Conservation (phyloP, 1,140 invertebrate genomes). For the Aphelenchoides fujianensis region DNA sequence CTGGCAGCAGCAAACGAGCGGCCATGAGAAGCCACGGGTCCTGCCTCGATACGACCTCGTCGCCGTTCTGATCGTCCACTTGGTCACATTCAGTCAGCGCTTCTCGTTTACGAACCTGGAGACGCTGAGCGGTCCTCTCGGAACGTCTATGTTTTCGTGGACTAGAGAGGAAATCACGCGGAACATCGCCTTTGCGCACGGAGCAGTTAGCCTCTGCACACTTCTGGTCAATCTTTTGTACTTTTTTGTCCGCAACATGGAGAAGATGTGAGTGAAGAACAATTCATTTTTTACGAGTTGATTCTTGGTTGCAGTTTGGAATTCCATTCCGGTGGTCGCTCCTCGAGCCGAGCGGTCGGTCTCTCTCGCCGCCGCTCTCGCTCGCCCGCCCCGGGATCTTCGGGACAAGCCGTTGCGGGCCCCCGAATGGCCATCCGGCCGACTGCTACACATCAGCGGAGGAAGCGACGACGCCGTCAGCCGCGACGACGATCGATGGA, state of each 20-base stretch:
- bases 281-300: too few relatives aligned
- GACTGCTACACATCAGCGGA: too few relatives aligned
- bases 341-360: too few relatives aligned
- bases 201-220: not conserved
- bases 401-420: too few relatives aligned
- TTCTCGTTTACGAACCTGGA: too few relatives aligned
- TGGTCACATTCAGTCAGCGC: conserved; percentile 5
- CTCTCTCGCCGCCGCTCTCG: too few relatives aligned
- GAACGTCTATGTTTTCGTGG: conserved; percentile 9
- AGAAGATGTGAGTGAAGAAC: conserved; percentile 6
- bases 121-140: not conserved
- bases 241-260: not conserved
- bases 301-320: too few relatives aligned
- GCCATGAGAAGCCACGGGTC: not conserved
- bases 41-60: conserved; percentile 5
- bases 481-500: too few relatives aligned
- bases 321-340: too few relatives aligned
- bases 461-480: too few relatives aligned
- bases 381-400: too few relatives aligned
- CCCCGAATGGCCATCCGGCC: too few relatives aligned
- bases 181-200: not conserved
- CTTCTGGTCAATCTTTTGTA: conserved; percentile 3
- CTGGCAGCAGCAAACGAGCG: not conserved
- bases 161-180: not conserved
- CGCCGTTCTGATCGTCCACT: not conserved